Evolutionary conservation across 2,888 invertebrate species (phyloP).

Genomic region (Scaptodrosophila latifasciaeformis): DNA sequence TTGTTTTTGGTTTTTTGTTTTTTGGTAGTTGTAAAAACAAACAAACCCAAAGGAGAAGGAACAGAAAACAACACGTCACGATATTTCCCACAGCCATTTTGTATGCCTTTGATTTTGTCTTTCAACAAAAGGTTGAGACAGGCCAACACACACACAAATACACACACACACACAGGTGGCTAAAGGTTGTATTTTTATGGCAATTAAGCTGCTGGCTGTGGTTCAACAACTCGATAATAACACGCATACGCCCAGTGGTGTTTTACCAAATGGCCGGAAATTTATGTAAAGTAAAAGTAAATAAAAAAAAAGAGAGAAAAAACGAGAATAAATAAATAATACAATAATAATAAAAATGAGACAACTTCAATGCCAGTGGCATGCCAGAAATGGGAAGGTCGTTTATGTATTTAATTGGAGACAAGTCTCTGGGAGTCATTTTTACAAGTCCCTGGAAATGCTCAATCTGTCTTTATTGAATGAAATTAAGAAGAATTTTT

Average conservation of each 20-base stretch:
- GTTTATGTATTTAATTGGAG: too few relatives aligned
- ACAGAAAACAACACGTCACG: slow-evolving; percentile 40
- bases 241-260: slow-evolving; percentile 36
- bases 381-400: too few relatives aligned
- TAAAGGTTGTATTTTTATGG: slow-evolving; percentile 37
- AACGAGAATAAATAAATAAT: not conserved
- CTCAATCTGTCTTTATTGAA: too few relatives aligned
- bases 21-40: not conserved
- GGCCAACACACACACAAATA: too few relatives aligned
- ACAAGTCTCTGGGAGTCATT: too few relatives aligned
- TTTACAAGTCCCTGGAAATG: too few relatives aligned
- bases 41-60: slow-evolving; percentile 3
- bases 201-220: slow-evolving; percentile 42
- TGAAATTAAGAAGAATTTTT: too few relatives aligned
- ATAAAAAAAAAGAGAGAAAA: slow-evolving; percentile 10
- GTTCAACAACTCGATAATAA: slow-evolving; percentile 20
- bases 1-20: slow-evolving; percentile 8
- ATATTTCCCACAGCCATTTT: slow-evolving; percentile 60
- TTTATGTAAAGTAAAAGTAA: slow-evolving; percentile 36
- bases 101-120: slow-evolving; percentile 48
- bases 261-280: slow-evolving; percentile 31
- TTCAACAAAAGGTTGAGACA: slow-evolving; percentile 17
- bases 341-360: too few relatives aligned
- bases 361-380: too few relatives aligned
- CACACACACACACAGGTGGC: too few relatives aligned